These are phyloP conservation scores for Conus betulinus DNA, from an alignment of 1,140 invertebrate species.

Conservation along the genomic window DNA sequence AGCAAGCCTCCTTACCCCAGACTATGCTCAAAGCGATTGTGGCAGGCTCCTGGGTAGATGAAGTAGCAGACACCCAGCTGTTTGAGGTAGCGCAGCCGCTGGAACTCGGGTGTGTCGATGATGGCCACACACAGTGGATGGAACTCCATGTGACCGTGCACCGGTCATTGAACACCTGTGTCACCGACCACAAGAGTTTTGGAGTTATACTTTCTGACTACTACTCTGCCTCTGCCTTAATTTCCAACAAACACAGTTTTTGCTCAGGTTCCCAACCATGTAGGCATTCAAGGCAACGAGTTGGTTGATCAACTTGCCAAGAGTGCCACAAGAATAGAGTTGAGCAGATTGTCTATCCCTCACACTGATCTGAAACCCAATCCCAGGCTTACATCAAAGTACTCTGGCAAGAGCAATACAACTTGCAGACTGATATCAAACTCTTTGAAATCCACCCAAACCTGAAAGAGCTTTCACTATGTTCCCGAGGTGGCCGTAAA, in stretches of 20 bases:
- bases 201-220: background rate
- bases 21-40: conserved; percentile 81
- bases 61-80: conserved; percentile 78
- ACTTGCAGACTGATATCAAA: too few species aligned
- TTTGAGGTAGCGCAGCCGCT: conserved; percentile 79
- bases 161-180: conserved; percentile 77
- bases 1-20: conserved; percentile 77
- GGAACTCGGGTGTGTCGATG: conserved; percentile 82
- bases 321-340: background rate
- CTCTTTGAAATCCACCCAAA: too few species aligned
- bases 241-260: background rate
- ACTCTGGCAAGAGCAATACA: too few species aligned
- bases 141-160: conserved; percentile 77
- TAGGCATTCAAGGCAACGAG: background rate
- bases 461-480: too few species aligned
- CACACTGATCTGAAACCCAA: background rate
- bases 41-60: conserved; percentile 79
- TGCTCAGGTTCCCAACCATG: background rate
- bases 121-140: conserved; percentile 77
- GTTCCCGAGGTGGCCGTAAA: too few species aligned
- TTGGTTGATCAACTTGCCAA: background rate
- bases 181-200: too few species aligned
- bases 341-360: too few species aligned
- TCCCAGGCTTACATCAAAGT: too few species aligned
- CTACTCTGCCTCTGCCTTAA: background rate